Evolutionary conservation across 2,888 invertebrate species (phyloP).

Genomic region (Ectemnius continuus): DNA sequence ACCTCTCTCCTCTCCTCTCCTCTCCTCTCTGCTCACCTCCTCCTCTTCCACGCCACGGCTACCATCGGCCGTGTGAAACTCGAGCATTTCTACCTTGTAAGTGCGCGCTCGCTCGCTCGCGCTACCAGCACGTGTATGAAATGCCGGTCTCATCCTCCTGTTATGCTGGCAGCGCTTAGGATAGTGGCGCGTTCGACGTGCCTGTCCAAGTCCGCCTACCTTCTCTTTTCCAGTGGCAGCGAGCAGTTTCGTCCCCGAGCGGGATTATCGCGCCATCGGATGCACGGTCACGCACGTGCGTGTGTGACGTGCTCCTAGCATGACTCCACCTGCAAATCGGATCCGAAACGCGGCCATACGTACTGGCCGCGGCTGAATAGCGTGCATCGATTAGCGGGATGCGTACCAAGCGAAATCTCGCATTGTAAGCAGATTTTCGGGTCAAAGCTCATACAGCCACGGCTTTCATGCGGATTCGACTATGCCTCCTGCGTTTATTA

Average conservation of each 20-base stretch:
- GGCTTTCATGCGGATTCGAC: too few relatives aligned
- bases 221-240: conserved; percentile 47
- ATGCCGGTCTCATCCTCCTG: conserved; percentile 4
- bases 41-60: not conserved
- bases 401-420: not conserved
- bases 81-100: conserved; percentile 1
- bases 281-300: conserved; percentile 70
- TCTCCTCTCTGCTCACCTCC: not conserved
- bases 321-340: conserved; percentile 68
- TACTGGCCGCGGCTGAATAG: conserved; percentile 56
- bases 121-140: conserved; percentile 14
- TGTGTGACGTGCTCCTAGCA: conserved; percentile 59
- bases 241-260: conserved; percentile 41
- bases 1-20: not conserved
- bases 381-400: conserved; percentile 48
- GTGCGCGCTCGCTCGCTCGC: conserved; percentile 24
- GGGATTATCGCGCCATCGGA: conserved; percentile 67
- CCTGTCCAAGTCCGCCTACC: conserved; percentile 45
- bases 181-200: conserved; percentile 33
- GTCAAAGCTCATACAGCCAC: not conserved
- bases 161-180: conserved; percentile 6
- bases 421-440: conserved; percentile 7
- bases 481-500: too few relatives aligned
- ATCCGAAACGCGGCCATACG: conserved; percentile 56
- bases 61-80: not conserved